Evolutionary conservation across 2,888 invertebrate species (phyloP), one percentile per base, ranked within the genome.

Genomic region (Cryptocheilus praepositus): DNA sequence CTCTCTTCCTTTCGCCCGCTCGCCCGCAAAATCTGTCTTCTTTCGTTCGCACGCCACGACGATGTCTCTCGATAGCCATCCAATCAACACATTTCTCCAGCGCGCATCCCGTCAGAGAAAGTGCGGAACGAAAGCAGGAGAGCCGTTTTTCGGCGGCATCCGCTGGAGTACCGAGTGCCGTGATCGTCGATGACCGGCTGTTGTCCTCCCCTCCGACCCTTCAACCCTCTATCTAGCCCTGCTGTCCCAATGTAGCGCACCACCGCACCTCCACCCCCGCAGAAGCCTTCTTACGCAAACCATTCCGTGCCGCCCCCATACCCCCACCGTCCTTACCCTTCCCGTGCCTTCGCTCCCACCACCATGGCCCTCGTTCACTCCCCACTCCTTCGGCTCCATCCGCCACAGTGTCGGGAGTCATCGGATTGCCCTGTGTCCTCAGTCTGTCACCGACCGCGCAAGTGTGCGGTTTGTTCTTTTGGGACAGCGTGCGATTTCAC

Each of bases 391-490:
- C 55, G 55, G 56, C 71, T 64, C 55, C 68, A 71, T 76, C 68
- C 79, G 73, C 70, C 68, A 72, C 71, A 69, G 76, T 77, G 82
- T 80, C 80, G 80, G 76, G 83, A 82, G 74, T 81, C 80, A 77
- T 83, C 81, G 81, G 67, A 53, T 74, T 71, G 58, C 73, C 55
- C 71, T 66, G 76, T 75, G 67, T 72, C 70, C 73, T 87, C 84
- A 87, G 88, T 88, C 82, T 80, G 80, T 82, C 81, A 83, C 81
- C 81, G 85, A 82, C 80, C 83, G 88, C 84, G 84, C 84, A 82
- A 83, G 84, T 86, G 88, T 85, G 79, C 80, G 85, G 81, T 74
- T 79, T 80, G 71, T 62, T 11, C 19, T 19, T 19, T 11, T 11
- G 52, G 45, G 7, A 3, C 52, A 18, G 15, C 0, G 15, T 52